Percentiles rank a stretch among this genome's conserved stretches.
Conservation (phyloP, 2,888 invertebrate genomes). For the Cyaniris semiargus region DNA sequence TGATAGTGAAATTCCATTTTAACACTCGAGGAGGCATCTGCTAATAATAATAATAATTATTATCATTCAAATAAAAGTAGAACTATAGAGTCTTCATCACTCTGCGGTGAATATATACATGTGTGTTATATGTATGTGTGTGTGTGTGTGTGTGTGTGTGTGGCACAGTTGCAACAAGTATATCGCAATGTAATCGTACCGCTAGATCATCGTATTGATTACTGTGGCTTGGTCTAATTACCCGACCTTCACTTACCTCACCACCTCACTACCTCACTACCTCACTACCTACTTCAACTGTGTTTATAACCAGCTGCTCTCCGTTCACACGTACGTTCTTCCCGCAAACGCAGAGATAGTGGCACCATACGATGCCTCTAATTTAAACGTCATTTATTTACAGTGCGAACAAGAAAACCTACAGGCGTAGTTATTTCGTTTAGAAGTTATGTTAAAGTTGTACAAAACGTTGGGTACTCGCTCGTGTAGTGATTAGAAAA, state of each 20-base stretch:
- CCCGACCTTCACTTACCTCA: slow-evolving; percentile 31
- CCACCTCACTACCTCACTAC: slow-evolving; percentile 22
- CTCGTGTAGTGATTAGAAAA: not conserved
- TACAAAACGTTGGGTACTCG: not conserved
- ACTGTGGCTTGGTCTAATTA: slow-evolving; percentile 21
- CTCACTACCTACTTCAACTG: slow-evolving; percentile 14
- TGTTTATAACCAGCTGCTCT: not conserved
- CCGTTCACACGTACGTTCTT: not conserved
- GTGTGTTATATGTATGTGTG: not conserved
- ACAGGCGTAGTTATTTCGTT: not conserved
- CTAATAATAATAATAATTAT: too few species aligned
- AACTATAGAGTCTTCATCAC: not conserved
- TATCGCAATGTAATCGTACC: slow-evolving; percentile 26
- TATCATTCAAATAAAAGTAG: not conserved
- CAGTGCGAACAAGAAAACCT: too few species aligned
- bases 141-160: not conserved
- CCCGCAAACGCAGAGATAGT: not conserved
- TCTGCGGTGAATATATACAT: not conserved
- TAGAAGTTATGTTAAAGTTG: not conserved
- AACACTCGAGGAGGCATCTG: not conserved
- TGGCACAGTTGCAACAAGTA: slow-evolving; percentile 15
- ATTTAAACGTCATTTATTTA: too few species aligned
- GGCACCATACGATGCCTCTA: too few species aligned
- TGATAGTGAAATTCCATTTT: not conserved
- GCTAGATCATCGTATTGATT: slow-evolving; percentile 24